Percentiles rank a stretch among this genome's conserved stretches.
These are phyloP conservation scores for Ceyx melanurus DNA, from an alignment of 2,113 vertebrate genomes.

Conservation along the genomic window DNA sequence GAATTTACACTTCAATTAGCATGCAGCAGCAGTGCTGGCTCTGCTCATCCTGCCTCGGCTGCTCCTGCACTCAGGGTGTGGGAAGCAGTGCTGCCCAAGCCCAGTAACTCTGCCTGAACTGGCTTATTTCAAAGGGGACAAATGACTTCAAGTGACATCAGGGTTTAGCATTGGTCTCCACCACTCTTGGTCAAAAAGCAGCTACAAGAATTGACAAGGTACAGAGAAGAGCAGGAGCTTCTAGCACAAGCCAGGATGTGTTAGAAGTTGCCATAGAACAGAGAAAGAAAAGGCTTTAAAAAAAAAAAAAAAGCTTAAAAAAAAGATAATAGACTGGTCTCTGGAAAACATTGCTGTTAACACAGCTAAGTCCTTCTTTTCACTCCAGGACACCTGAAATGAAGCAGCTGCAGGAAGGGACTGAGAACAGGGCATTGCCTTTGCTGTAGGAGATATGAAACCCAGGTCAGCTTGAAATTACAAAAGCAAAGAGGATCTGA, in stretches of 20 bases:
- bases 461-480: neutral
- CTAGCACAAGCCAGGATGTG: neutral
- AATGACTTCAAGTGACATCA: too few species aligned
- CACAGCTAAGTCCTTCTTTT: neutral
- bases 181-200: neutral
- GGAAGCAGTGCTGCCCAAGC: neutral
- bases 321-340: neutral
- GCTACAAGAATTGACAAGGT: neutral
- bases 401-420: neutral
- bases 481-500: neutral
- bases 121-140: neutral
- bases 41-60: neutral
- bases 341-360: neutral
- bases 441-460: neutral
- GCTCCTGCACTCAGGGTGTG: neutral
- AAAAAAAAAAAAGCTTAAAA: neutral
- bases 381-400: rapidly evolving
- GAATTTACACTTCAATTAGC: neutral
- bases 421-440: neutral
- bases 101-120: neutral
- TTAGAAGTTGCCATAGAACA: constrained; percentile 20
- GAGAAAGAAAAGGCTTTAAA: neutral
- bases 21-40: neutral
- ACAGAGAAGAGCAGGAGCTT: neutral
- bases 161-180: neutral